Percentiles rank a stretch among this genome's conserved stretches.
phyloP scores from a whole-genome alignment of 2,888 invertebrate species.

The Callyntrura sp. region DNA sequence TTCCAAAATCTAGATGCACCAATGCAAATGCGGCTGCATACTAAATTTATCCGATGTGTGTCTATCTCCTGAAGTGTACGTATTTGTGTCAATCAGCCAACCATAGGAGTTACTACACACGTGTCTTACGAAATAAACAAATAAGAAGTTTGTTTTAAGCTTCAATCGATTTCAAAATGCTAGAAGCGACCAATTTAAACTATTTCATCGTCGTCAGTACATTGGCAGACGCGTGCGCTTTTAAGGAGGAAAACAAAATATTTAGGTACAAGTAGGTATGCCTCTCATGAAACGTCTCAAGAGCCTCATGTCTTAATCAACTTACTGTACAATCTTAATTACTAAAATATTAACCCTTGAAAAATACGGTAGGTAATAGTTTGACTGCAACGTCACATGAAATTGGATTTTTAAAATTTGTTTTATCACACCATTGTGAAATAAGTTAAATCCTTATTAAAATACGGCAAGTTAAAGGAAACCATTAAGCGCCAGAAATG shows the following conservation, averaged over 20 bases:
- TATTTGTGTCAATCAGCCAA: too few relatives aligned
- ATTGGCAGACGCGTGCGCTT: neutral
- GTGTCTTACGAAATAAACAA: too few relatives aligned
- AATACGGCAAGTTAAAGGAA: constrained; percentile 11
- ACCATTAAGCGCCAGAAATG: constrained; percentile 13
- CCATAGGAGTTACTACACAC: too few relatives aligned
- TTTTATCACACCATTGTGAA: constrained; percentile 31
- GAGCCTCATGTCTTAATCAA: too few relatives aligned
- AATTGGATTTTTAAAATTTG: neutral
- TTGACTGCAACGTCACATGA: neutral
- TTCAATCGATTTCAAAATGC: too few relatives aligned
- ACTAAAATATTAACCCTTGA: neutral
- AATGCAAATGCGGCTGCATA: too few relatives aligned
- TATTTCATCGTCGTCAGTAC: too few relatives aligned
- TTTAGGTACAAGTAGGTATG: neutral
- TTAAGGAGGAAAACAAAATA: neutral
- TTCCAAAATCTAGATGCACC: too few relatives aligned
- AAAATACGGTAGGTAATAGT: neutral
- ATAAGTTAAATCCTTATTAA: neutral
- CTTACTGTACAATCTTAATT: neutral
- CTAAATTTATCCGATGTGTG: too few relatives aligned
- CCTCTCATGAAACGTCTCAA: neutral
- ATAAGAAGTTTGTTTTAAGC: too few relatives aligned
- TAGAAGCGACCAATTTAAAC: too few relatives aligned
- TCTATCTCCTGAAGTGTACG: too few relatives aligned